Base-by-base conservation (phyloP, 2,888 invertebrate genomes). In the Chymomyza fuscimana region DNA sequence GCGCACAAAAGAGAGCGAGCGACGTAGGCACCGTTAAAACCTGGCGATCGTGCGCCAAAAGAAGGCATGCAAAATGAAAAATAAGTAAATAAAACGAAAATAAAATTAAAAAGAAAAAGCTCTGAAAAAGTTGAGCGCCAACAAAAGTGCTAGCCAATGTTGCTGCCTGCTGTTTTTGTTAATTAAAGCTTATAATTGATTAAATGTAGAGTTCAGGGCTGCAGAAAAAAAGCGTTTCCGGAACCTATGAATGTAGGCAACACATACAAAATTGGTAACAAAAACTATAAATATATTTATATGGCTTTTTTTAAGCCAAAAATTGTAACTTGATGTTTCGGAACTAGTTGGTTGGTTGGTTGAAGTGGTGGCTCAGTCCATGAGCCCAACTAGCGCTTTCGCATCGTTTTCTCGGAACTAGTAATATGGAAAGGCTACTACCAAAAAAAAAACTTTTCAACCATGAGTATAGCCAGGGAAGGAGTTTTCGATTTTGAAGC, bases 151-250 rank as follows among this genome's bases (percentile, higher is more conserved):
- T 58, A 58, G 19, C 40, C 29, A 12, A 50, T 63, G 61, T 19
- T 52, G 65, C 63, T 69, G 72, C 40, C 40, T 46, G 12, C 6
- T 10, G 40, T 46, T 46, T 69, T 70, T 64, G 72, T 77, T 77
- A 72, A 79, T 76, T 69, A 74, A 79, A 60, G 60, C 73, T 69
- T 67, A 67, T 71, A 83, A 86, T 81, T 78, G 69, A 79, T 74
- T 83, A 81, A 81, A 86, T 76, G 72, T 76, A 70, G 74, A 73
- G 81, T 85, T 73, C 40, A 46, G 40, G 40, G 40, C 40, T 46
- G 10, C 40, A 12, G 40, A 12, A 46, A 12, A 46, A 46, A 12
- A 46, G 10, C 40, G 40, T 4, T 46, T 10, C 12, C 40, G 40
- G 40, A 46, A 46, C 12, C 40, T 2, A 6, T 46, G 36, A 5